Evolutionary conservation across 35 echinoderm and acorn worm genomes (phyloP), one percentile per base, ranked within the genome.

Genomic region (Diadema setosum): DNA sequence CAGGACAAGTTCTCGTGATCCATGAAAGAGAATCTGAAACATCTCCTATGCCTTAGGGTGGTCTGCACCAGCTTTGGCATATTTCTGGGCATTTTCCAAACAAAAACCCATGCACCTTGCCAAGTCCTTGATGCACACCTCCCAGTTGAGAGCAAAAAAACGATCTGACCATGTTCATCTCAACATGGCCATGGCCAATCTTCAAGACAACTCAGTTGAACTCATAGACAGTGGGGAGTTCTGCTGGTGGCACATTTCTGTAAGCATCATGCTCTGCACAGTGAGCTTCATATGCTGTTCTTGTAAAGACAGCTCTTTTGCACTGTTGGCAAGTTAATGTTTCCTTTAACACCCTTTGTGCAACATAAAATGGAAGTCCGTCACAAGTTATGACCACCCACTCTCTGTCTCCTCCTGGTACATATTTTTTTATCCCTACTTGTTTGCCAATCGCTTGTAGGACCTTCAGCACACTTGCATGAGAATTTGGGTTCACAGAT

Each of bases 401-500:
- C 40, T 86, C 84, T 73, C 84, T 70, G 9, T 12, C 34, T 43
- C 34, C 59, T 30, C 30, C 39, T 42, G 30, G 14, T 21, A 42
- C 60, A 63, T 86, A 86, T 21, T 70, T 70, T 16, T 21, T 42
- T 63, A 86, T 48, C 26, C 59, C 0, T 2, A 86, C 57, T 39
- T 86, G 55, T 70, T 70, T 86, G 16, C 84, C 84, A 86, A 86
- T 86, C 20, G 41, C 40, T 25, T 65, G 58, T 6, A 86, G 29
- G 3, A 86, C 84, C 32, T 70, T 41, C 3, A 69, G 26, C 0
- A 85, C 50, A 42, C 50, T 85, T 35, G 49, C 84, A 70, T 65
- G 60, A 39, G 84, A 86, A 42, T 86, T 86, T 70, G 58, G 84
- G 63, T 70, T 86, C 20, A 86, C 84, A 64, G 73, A 86, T 20